These are phyloP conservation scores for Myrmophylax atrothorax DNA, from an alignment of 2,113 vertebrate species.

Conservation along the genomic window DNA sequence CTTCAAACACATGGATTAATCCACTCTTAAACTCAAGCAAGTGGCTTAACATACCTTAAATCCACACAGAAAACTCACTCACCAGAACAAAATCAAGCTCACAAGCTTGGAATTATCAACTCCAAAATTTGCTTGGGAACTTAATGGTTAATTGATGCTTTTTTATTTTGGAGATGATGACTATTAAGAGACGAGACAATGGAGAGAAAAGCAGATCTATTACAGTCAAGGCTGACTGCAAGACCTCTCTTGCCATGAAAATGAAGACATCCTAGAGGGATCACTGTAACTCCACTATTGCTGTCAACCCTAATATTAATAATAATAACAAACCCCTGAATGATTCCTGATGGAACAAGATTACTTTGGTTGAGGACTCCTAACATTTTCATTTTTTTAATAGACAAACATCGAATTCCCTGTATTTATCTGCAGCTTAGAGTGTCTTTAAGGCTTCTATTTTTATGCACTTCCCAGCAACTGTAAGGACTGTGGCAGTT, in stretches of 20 bases:
- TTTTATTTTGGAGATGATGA: not conserved
- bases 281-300: not conserved
- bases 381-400: not conserved
- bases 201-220: not conserved
- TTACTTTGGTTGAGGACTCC: not conserved
- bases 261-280: not conserved
- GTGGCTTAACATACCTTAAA: too few relatives aligned
- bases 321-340: not conserved
- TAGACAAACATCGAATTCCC: not conserved
- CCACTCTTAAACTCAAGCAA: too few relatives aligned
- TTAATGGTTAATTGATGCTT: not conserved
- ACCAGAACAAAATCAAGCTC: not conserved
- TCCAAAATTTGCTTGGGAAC: not conserved
- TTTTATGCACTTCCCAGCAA: not conserved
- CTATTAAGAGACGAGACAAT: not conserved
- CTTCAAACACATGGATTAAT: too few relatives aligned
- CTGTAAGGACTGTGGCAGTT: not conserved
- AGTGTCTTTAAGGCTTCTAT: not conserved
- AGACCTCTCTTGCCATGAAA: not conserved
- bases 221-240: not conserved
- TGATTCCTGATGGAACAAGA: not conserved
- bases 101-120: not conserved
- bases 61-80: not conserved
- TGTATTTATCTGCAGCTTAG: not conserved
- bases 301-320: not conserved